Conservation (phyloP, 2,797 vertebrate species). For the Tolypeutes matacus region DNA sequence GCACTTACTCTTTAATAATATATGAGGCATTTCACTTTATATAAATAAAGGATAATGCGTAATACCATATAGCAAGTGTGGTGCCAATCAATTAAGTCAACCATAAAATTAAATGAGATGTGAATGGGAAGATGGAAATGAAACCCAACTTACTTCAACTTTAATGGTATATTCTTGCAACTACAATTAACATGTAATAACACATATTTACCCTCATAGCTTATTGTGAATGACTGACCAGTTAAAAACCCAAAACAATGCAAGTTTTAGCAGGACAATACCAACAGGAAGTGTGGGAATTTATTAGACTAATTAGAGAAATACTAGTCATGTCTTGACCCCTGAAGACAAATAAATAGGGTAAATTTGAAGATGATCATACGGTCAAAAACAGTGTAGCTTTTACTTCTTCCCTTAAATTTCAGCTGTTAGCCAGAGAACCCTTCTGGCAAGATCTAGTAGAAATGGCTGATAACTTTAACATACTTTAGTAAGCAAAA, state of each 20-base stretch:
- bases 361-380: slow-evolving; percentile 50
- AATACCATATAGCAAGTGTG: slow-evolving; percentile 89
- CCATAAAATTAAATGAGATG: slow-evolving; percentile 84
- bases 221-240: slow-evolving; percentile 72
- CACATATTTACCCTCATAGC: slow-evolving; percentile 75
- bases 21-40: slow-evolving; percentile 90
- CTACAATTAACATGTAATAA: slow-evolving; percentile 82
- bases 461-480: slow-evolving; percentile 37
- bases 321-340: slow-evolving; percentile 83
- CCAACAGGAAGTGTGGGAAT: slow-evolving; percentile 74
- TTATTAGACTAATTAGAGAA: slow-evolving; percentile 77
- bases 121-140: slow-evolving; percentile 76
- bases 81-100: slow-evolving; percentile 85
- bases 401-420: slow-evolving; percentile 69
- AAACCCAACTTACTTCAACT: slow-evolving; percentile 79
- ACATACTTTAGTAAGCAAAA: not conserved
- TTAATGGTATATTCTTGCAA: slow-evolving; percentile 82
- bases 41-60: slow-evolving; percentile 90
- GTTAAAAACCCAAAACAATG: slow-evolving; percentile 58
- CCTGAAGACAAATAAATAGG: slow-evolving; percentile 78
- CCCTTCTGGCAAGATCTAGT: not conserved
- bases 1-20: slow-evolving; percentile 90
- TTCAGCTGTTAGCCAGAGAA: not conserved
- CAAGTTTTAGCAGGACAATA: slow-evolving; percentile 71
- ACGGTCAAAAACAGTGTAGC: slow-evolving; percentile 63